phyloP scores from a whole-genome alignment of 2,113 vertebrate species.

The Mixornis gularis region DNA sequence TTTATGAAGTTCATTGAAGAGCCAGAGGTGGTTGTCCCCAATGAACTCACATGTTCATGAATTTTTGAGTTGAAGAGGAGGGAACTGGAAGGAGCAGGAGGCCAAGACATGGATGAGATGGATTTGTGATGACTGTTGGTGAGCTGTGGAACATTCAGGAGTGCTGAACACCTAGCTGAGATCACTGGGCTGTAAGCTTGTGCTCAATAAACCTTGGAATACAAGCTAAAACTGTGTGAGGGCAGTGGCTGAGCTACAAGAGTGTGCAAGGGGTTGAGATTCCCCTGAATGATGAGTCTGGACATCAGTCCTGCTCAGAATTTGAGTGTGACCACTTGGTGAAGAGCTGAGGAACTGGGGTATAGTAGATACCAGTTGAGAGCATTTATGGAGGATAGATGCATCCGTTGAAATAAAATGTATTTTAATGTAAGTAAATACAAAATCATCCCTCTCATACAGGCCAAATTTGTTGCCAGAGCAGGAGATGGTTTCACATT shows the following conservation, averaged over 20 bases:
- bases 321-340: not conserved
- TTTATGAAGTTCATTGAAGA: not conserved
- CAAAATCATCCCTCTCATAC: not conserved
- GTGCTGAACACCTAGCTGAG: not conserved
- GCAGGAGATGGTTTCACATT: not conserved
- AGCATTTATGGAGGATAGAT: not conserved
- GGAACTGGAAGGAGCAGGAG: not conserved
- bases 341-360: not conserved
- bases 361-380: not conserved
- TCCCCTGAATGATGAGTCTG: not conserved
- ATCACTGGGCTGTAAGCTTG: not conserved
- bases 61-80: not conserved
- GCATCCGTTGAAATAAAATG: not conserved
- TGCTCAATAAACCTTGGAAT: not conserved
- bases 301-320: not conserved
- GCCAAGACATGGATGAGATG: not conserved
- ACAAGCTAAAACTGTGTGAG: not conserved
- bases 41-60: fast-evolving
- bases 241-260: fast-evolving
- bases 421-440: not conserved
- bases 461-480: not conserved
- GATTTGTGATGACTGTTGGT: not conserved
- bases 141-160: not conserved
- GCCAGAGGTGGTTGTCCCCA: not conserved
- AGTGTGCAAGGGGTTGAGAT: not conserved